Evolutionary conservation across 2,888 invertebrate genomes (phyloP).

Genomic region (Xestia rhomboidea): DNA sequence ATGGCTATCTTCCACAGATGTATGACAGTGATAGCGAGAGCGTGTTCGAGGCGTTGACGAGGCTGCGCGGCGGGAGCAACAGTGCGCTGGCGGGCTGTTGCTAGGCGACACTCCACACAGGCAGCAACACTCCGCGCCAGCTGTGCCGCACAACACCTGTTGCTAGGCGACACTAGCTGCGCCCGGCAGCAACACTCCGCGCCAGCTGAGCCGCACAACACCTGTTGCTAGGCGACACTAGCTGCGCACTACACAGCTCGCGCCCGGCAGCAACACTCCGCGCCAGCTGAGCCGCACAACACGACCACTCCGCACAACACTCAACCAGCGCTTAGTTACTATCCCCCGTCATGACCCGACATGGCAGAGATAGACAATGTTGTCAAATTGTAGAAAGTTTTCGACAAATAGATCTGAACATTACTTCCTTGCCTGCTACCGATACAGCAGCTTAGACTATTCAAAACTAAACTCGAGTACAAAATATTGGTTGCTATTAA

Average conservation of each 20-base stretch:
- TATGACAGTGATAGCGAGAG: constrained; percentile 79
- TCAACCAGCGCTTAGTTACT: constrained; percentile 49
- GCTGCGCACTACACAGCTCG: constrained; percentile 36
- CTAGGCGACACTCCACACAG: too few relatives aligned
- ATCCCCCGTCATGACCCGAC: constrained; percentile 21
- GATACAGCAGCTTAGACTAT: constrained; percentile 43
- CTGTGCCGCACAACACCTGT: too few relatives aligned
- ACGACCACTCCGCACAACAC: constrained; percentile 10
- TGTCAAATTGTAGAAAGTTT: constrained; percentile 32
- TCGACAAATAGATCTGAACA: constrained; percentile 62
- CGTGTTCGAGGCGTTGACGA: constrained; percentile 73
- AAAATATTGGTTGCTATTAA: constrained; percentile 34
- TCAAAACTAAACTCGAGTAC: constrained; percentile 51
- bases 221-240: too few relatives aligned
- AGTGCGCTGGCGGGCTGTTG: constrained; percentile 66
- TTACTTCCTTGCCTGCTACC: constrained; percentile 52
- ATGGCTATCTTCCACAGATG: constrained; percentile 63
- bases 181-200: too few relatives aligned
- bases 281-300: constrained; percentile 41
- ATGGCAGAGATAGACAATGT: constrained; percentile 33
- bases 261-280: constrained; percentile 45
- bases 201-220: too few relatives aligned
- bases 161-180: too few relatives aligned
- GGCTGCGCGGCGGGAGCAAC: constrained; percentile 71
- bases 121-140: too few relatives aligned